Base-by-base conservation (phyloP, 2,797 vertebrate species). In the Enteromius fasciolatus region DNA sequence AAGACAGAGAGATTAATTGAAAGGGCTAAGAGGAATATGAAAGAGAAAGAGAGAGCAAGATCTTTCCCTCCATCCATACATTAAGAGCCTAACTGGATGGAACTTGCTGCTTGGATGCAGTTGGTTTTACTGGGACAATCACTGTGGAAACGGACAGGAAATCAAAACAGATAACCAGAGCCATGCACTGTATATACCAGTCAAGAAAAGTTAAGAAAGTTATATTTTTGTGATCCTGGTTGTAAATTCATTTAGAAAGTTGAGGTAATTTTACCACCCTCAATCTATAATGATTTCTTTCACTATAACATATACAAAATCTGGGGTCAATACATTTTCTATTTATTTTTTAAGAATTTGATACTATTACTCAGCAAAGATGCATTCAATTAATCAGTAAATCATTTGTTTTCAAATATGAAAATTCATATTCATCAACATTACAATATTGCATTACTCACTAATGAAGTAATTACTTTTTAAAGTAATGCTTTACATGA, bases 141-240 rank as follows among this genome's bases (percentile, higher is more conserved):
- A 89, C 90, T 88, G 87, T 90, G 89, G 90, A 93, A 84, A 82
- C 82, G 83, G 88, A 89, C 87, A 91, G 90, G 87, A 88, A 89
- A 91, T 88, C 88, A 89, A 90, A 76, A 84, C 83, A 80, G 89
- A 87, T 90, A 25, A 67, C 64, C 28, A 69, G 23, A 33, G 36
- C 18, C 36, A 18, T 28, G 2, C 7, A 17, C 25, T 25, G 33
- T 46, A 31, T 23, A n/a, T 8, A 64, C 25, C 20, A 3, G 41
- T 64, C 23, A 76, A 17, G 31, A 31, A 31, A 31, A 31, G 31
- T 20, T 15, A 44, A 41, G 39, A 5, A 44, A 63, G n/a, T 63
- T 5, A 31, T 48, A 20, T n/a, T 77, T 2, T 23, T n/a, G 10
- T 15, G 41, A 61, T 61, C 5, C 36, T 28, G 23, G 14, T 17